Base-by-base conservation (phyloP, 2,888 invertebrate species). In the Rhopalosiphum nymphaeae region DNA sequence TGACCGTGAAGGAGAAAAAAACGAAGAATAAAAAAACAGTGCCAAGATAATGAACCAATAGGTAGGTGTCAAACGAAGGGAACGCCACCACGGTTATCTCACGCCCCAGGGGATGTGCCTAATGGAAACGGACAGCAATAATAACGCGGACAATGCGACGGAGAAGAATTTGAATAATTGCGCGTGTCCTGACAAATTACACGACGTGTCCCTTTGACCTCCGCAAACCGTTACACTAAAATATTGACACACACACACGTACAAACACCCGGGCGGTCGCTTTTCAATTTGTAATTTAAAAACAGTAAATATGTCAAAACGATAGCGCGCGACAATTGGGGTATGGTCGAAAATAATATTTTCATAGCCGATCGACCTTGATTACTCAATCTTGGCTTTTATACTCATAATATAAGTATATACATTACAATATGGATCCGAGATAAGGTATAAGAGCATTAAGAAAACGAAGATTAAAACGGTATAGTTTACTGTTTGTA, bases 171-270 rank as follows among this genome's bases (percentile, higher is more conserved):
- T 94, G 94, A 94, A 94, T 94, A 94, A 94, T 94, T 94, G 86
- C 94, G 90, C 94, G 94, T 94, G 94, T 91, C 85, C 94, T 94
- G 91, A 94, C 94, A 94, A 94, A 94, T 94, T 94, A 94, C 94
- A 94, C 91, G 93, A 93, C 89, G 94, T 86, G 94, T 94, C 94
- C 91, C 94, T 94, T 91, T 94, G 90, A 93, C 93, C 93, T 90
- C 61, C 46, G 84, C 49, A 85, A 78, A 93, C 93, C 90, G 93
- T 93, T 93, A 93, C 90, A 46, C 84, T 93, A 93, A 89, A 93
- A 93, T 93, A 93, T 93, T 85, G 93, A 93, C 90, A 90, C 89
- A 88, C 89, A 89, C 89, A 89, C 78, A 56, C 78, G 11, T 85
- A 7, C 57, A 90, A 21, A 36, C 61, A 84, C 78, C 36, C 85